A percentile compares a stretch with the other conserved stretches of the same genome.
phyloP scores from a whole-genome alignment of 1,140 invertebrate species.

The Aphelenchoides avenae region DNA sequence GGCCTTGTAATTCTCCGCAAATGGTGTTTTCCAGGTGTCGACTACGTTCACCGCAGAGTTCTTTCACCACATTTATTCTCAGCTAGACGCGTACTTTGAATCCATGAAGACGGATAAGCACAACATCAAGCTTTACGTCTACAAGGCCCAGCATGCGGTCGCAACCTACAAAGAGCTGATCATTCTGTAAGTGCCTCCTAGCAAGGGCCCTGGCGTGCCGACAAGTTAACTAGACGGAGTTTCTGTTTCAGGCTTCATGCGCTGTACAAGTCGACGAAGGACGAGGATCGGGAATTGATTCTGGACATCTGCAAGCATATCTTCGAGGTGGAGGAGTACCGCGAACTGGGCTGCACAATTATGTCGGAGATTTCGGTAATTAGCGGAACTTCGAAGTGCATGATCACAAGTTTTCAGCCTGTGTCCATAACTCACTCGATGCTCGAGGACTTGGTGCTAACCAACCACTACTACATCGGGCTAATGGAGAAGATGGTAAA shows the following conservation, averaged over 20 bases:
- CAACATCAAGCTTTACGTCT: constrained; percentile 13
- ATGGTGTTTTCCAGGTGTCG: constrained; percentile 4
- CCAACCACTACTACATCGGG: constrained; percentile 39
- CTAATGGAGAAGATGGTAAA: constrained; percentile 35
- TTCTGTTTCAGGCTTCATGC: constrained; percentile 24
- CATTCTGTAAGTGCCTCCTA: constrained; percentile 10
- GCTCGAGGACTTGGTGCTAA: constrained; percentile 38
- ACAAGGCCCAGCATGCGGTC: constrained; percentile 32
- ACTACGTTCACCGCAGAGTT: constrained; percentile 31
- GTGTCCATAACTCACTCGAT: constrained; percentile 21
- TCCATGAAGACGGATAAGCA: constrained; percentile 30
- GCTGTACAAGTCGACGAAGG: constrained; percentile 11
- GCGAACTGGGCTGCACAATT: constrained; percentile 25
- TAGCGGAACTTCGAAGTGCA: too few relatives aligned
- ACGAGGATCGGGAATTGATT: constrained; percentile 21
- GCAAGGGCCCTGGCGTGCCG: not conserved
- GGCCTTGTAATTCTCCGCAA: not conserved
- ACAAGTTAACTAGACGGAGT: not conserved
- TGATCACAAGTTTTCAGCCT: constrained; percentile 22
- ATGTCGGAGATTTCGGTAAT: constrained; percentile 13
- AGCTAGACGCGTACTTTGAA: constrained; percentile 17
- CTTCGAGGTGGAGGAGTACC: constrained; percentile 34
- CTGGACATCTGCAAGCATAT: constrained; percentile 22
- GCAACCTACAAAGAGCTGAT: constrained; percentile 32
- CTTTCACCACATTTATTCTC: constrained; percentile 25